These are phyloP conservation scores for Caenorhabditis japonica DNA, from an alignment of 2,888 invertebrate species.

Conservation along the genomic window DNA sequence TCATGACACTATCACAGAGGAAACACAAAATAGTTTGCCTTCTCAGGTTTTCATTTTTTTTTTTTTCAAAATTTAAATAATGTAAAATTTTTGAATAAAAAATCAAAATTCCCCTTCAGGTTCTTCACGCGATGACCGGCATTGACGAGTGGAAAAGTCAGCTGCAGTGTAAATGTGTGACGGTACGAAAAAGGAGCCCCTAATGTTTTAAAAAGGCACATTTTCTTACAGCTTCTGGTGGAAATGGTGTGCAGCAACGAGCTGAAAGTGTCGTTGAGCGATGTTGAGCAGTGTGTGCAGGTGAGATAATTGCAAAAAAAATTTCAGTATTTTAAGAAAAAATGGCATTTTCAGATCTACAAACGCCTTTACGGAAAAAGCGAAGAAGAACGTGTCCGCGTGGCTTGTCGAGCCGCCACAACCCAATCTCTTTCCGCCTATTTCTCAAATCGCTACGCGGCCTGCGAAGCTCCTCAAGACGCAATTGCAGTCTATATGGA, in stretches of 20 bases:
- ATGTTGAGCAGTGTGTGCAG: conserved; percentile 69
- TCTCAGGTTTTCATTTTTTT: conserved; percentile 32
- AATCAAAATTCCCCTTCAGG: no score
- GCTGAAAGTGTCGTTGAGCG: conserved; percentile 62
- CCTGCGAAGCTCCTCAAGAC: conserved; percentile 64
- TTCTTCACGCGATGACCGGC: conserved; percentile 60
- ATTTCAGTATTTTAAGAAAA: background rate
- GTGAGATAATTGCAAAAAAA: conserved; percentile 24
- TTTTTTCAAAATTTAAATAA: background rate
- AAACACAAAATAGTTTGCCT: conserved; percentile 56
- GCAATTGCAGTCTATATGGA: conserved; percentile 73
- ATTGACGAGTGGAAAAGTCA: conserved; percentile 70
- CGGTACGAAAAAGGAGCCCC: conserved; percentile 46
- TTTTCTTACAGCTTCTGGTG: conserved; percentile 65
- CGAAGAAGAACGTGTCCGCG: conserved; percentile 66
- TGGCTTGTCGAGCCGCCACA: conserved; percentile 73
- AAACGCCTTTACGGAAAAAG: conserved; percentile 63
- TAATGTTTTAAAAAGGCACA: background rate
- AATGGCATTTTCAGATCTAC: conserved; percentile 61
- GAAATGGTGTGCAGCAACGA: conserved; percentile 71
- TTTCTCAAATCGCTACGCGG: conserved; percentile 68
- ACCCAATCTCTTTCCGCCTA: conserved; percentile 72
- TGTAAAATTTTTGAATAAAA: no score
- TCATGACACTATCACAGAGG: conserved; percentile 56
- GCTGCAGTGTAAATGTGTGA: conserved; percentile 71